Base-by-base conservation (phyloP, 2,888 invertebrate genomes). In the Cynaeus angustus region DNA sequence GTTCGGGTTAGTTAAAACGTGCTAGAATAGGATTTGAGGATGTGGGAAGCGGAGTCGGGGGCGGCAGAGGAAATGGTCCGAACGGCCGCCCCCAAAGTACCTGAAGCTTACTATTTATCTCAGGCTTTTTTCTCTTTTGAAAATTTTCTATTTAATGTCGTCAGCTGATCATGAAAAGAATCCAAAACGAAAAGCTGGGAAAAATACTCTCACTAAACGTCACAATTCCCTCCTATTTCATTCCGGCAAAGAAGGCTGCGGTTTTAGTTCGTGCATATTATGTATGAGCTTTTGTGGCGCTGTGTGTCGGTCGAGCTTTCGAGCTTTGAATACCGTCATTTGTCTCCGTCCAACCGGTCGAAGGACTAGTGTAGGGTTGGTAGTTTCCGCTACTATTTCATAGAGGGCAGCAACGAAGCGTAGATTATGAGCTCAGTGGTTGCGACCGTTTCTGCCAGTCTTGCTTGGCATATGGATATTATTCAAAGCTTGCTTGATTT, bases 381-480 rank as follows among this genome's bases (percentile, higher is more conserved):
- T 77, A 80, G 79, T 78, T 83, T 80, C 72, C 74, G 78, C 82
- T 80, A 79, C 78, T 81, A 80, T 77, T 77, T 70, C 74, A 77
- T 78, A 83, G 83, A 80, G 77, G 83, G 83, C 81, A 75, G 71
- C 66, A 73, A 70, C 65, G 66, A 46, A 45, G 45, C 68, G 70
- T 64, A 70, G 74, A 70, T 73, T 72, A 73, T 53, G 67, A 68
- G 74, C 74, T 71, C 67, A 66, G 66, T 38, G 66, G 61, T 59
- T 43, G 58, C 65, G 28, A 58, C 65, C 62, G 65, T 46, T 70
- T 50, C 62, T 69, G 53, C 68, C 67, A 65, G 68, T 68, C 65
- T 65, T 68, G 71, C 62, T 65, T 65, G 72, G 71, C 74, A 74
- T 72, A 75, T 72, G 74, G 74, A 70, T 68, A 72, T 75, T 74